Base-by-base conservation (phyloP, 2,888 invertebrate genomes). In the Pachliopta kotzebuea region DNA sequence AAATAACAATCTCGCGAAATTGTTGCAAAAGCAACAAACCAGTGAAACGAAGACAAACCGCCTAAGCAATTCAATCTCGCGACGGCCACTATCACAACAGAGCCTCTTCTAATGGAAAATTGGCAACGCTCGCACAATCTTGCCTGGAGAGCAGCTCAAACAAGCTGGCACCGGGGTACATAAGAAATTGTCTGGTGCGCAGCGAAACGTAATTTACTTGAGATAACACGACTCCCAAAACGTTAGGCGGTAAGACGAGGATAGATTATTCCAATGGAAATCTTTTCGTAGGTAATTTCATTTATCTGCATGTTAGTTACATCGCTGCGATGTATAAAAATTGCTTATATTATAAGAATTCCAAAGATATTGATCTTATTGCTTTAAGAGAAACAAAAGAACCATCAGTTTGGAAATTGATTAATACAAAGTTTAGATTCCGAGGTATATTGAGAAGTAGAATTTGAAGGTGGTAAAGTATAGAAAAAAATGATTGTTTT, bases 11-110 rank as follows among this genome's bases (percentile, higher is more conserved):
- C 76, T 72, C 67, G 68, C 58, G 67, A 77, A 80, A 58, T 58
- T 79, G 82, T 81, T 79, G 85, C 78, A 81, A 80, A 79, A 74
- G 74, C 72, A 73, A 84, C 81, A 84, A 84, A 84, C 76, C 84
- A 76, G 67, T 69, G 67, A 65, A 70, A 67, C 63, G 70, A 77
- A 78, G 83, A 82, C 82, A 81, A 73, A 70, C 69, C 72, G 72
- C 72, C 53, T 42, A 75, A 75, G 76, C 76, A 79, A 80, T 79
- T 82, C 82, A 86, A 86, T 85, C 86, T 81, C 78, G 74, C 74
- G 77, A 70, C 71, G 65, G 69, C 66, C 73, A 76, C 77, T 83
- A 74, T 71, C 75, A 81, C 74, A 85, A 84, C 84, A 82, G 77
- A 75, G 74, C 37, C 68, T 70, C 69, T 62, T 75, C 76, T 87